phyloP scores from a whole-genome alignment of 2,888 invertebrate species.

The Eupithecia subumbrata region DNA sequence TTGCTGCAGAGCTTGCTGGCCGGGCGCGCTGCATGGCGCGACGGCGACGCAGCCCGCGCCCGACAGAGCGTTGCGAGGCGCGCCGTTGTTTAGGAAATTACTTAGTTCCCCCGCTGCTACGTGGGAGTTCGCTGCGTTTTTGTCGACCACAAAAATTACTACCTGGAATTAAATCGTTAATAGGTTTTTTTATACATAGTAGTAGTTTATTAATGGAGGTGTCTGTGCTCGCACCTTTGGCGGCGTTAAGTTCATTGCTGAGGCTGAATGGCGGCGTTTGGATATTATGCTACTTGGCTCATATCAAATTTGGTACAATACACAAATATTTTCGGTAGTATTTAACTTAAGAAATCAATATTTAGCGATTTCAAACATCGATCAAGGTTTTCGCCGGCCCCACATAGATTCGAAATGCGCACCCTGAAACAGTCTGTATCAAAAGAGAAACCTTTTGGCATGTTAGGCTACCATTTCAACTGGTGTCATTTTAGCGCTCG shows the following conservation, averaged over 20 bases:
- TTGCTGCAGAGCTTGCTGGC: constrained; percentile 91
- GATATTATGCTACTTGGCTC: not conserved
- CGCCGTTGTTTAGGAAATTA: constrained; percentile 87
- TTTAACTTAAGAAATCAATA: too few species aligned
- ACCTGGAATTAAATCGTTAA: constrained; percentile 54
- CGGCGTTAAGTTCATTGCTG: not conserved
- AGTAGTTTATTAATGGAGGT: not conserved
- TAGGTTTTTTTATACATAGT: not conserved
- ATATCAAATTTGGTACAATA: too few species aligned
- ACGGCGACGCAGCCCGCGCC: constrained; percentile 89
- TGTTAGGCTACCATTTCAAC: too few species aligned
- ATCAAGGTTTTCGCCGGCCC: too few species aligned
- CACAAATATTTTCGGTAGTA: too few species aligned
- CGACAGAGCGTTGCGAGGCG: constrained; percentile 88
- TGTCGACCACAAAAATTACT: constrained; percentile 72
- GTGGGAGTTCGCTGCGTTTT: constrained; percentile 85
- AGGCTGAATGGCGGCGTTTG: not conserved
- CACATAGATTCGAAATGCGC: too few species aligned
- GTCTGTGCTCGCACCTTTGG: not conserved
- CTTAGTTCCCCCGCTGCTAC: constrained; percentile 90
- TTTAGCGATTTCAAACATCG: too few species aligned
- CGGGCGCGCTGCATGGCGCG: constrained; percentile 89
- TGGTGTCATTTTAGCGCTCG: too few species aligned
- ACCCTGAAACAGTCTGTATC: too few species aligned
- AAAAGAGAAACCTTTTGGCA: too few species aligned